These are phyloP conservation scores for Ia io DNA, from an alignment of 2,113 vertebrate species.

Conservation along the genomic window DNA sequence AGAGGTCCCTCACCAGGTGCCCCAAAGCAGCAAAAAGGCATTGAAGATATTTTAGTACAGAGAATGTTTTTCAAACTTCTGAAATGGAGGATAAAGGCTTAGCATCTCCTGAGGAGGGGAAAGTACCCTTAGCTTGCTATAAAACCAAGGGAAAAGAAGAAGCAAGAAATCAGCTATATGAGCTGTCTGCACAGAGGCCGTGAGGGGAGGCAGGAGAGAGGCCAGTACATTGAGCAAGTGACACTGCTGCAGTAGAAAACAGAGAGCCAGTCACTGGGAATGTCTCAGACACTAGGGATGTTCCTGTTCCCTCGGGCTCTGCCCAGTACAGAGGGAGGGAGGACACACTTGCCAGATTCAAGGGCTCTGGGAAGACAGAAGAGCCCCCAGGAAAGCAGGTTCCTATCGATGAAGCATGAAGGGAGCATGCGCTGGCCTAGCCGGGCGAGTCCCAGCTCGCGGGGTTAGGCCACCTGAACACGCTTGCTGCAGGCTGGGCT, in stretches of 20 bases:
- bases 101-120: neutral
- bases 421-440: neutral
- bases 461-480: neutral
- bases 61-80: neutral
- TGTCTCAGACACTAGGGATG: rapidly evolving
- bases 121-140: neutral
- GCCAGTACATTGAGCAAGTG: neutral
- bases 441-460: neutral
- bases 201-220: neutral
- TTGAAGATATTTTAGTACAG: neutral
- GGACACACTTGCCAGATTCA: neutral
- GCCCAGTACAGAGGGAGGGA: neutral
- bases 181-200: neutral
- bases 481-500: neutral
- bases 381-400: neutral
- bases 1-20: neutral
- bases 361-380: neutral
- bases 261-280: neutral
- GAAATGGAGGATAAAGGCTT: neutral
- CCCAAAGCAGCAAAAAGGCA: neutral
- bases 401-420: neutral
- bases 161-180: neutral
- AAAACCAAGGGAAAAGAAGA: neutral
- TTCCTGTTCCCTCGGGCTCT: neutral
- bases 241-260: neutral